A percentile compares a stretch with the other conserved stretches of the same genome.
These are phyloP conservation scores for Prochilodus magdalenae DNA, from an alignment of 2,113 vertebrate species.

Conservation along the genomic window DNA sequence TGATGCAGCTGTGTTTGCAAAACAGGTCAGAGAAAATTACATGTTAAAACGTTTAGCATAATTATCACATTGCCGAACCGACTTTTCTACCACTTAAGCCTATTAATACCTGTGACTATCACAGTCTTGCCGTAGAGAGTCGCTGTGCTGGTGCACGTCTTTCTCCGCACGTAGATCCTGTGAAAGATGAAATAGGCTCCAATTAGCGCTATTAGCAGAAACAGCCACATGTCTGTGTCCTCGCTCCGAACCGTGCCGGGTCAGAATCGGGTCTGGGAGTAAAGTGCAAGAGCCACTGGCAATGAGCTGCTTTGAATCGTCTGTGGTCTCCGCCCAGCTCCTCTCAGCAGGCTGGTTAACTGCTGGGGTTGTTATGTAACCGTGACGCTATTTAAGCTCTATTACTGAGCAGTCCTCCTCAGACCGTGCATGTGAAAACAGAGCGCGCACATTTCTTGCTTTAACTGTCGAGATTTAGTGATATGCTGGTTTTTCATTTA, in stretches of 20 bases:
- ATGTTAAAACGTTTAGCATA: not conserved
- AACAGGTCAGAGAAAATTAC: no score
- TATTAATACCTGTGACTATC: slow-evolving; percentile 37
- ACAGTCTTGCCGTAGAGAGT: slow-evolving; percentile 41
- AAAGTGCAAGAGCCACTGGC: not conserved
- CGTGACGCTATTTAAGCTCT: not conserved
- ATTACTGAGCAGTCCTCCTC: not conserved
- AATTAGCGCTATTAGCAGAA: not conserved
- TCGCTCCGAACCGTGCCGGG: no score
- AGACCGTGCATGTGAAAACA: not conserved
- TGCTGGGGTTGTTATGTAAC: not conserved
- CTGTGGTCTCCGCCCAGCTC: not conserved
- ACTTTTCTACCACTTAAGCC: no score
- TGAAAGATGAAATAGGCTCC: slow-evolving; percentile 11
- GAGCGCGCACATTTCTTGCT: no score
- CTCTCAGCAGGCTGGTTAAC: not conserved
- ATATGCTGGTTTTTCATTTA: no score
- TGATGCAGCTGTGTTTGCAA: no score
- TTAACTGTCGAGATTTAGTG: no score
- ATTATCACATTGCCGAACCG: not conserved
- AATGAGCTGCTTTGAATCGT: not conserved
- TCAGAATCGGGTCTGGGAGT: not conserved
- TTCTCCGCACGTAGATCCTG: slow-evolving; percentile 41
- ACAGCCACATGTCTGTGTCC: not conserved
- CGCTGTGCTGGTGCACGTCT: slow-evolving; percentile 12